Percentiles rank a stretch among this genome's conserved stretches.
These are phyloP conservation scores for Ceyx melanurus DNA, from an alignment of 2,113 vertebrate species.

Conservation along the genomic window DNA sequence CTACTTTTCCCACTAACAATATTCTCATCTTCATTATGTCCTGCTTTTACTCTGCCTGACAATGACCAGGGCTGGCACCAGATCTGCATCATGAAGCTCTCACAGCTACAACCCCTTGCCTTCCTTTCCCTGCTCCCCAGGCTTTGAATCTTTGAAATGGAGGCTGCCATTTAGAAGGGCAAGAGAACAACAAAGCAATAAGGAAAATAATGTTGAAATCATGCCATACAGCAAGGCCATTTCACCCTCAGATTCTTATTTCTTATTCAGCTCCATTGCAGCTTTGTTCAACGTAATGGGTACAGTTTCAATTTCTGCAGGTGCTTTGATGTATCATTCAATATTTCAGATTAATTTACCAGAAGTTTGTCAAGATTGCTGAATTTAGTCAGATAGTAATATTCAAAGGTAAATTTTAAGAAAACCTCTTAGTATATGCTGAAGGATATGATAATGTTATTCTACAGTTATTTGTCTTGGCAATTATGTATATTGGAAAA, in stretches of 20 bases:
- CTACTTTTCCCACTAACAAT: background rate
- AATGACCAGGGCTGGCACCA: background rate
- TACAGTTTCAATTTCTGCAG: background rate
- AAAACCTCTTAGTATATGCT: background rate
- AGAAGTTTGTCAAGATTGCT: background rate
- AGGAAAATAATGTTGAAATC: background rate
- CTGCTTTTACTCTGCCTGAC: background rate
- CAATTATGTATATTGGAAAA: background rate
- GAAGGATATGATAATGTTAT: background rate
- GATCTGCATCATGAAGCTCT: background rate
- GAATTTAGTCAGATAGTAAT: background rate
- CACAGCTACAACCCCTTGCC: background rate
- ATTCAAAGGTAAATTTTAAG: background rate
- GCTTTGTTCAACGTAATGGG: background rate
- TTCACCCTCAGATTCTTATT: background rate
- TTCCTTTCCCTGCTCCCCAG: background rate
- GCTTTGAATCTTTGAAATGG: background rate
- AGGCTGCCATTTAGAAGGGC: background rate
- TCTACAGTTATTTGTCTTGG: background rate
- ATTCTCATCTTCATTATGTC: background rate
- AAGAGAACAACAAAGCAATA: background rate
- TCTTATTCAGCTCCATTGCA: background rate
- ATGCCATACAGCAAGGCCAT: background rate
- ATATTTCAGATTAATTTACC: background rate
- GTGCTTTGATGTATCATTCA: background rate